Evolutionary conservation across 2,888 invertebrate species (phyloP), one percentile per base, ranked within the genome.

Genomic region (Stenotaenia linearis): DNA sequence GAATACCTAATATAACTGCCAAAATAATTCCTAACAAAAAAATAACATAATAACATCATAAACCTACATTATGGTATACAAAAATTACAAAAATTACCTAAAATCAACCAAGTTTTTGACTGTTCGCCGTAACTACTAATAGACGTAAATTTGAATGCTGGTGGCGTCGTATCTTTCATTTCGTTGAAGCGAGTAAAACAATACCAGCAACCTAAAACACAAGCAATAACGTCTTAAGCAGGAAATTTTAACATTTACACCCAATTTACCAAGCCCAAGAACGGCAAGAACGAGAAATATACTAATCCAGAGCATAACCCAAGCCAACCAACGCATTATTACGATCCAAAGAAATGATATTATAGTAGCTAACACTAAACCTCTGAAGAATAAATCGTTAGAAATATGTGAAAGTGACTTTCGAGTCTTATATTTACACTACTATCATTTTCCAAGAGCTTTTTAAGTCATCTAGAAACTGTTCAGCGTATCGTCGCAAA

Each of bases 251-350:
- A n/a, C 32, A 32, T 32, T 32, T 6, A 32, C 9, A 6, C 9
- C 9, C 9, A 6, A 9, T 6, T 45, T 45, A 45, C 45, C 45
- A 45, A 45, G 3, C 3, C 45, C 6, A 9, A 76, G 35, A 10
- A 76, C 12, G 10, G 15, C 76, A n/a, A 76, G 15, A 30, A 76
- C 32, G 10, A 76, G 32, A 76, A 76, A 32, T 28, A 76, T 76
- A n/a, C 76, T 76, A 28, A 76, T 6, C 76, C 76, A 76, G 7
- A 76, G 30, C 76, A 76, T 76, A 30, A 76, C 30, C 76, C 76
- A 76, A 7, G 76, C 76, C 4, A 76, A 10, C 76, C 76, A 76
- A 15, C 76, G 30, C 76, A 76, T 76, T 30, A 76, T 6, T 15
- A 76, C 32, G n/a, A 76, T 76, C 76, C 76, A 76, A 4, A 76